Conservation (phyloP, 2,888 invertebrate species). For the Hipparchia semele region DNA sequence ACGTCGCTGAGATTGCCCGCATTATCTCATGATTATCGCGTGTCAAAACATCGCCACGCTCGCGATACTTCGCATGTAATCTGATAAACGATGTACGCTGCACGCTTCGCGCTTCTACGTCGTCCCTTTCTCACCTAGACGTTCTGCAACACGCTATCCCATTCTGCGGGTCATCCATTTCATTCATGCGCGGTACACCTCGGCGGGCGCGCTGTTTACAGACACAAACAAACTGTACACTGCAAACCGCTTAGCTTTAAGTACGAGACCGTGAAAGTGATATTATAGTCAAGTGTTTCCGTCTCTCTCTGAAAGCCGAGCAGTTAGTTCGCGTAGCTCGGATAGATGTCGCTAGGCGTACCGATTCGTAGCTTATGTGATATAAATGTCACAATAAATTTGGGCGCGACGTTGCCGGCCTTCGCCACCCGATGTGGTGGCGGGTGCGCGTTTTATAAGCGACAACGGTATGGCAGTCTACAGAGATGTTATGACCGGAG, state of each 20-base stretch:
- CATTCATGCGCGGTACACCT: slow-evolving; percentile 83
- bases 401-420: slow-evolving; percentile 81
- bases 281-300: slow-evolving; percentile 79
- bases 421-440: slow-evolving; percentile 77
- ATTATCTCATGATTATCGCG: slow-evolving; percentile 84
- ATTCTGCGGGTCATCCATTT: slow-evolving; percentile 75
- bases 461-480: slow-evolving; percentile 55
- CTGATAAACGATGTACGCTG: slow-evolving; percentile 84
- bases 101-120: slow-evolving; percentile 71
- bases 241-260: slow-evolving; percentile 83
- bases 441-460: slow-evolving; percentile 68
- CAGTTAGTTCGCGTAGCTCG: slow-evolving; percentile 50
- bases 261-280: slow-evolving; percentile 83
- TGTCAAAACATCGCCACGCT: slow-evolving; percentile 84
- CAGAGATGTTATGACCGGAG: slow-evolving; percentile 49
- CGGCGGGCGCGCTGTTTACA: slow-evolving; percentile 81
- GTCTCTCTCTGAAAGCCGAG: slow-evolving; percentile 75
- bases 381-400: slow-evolving; percentile 79
- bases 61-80: slow-evolving; percentile 84
- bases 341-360: slow-evolving; percentile 77
- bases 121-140: slow-evolving; percentile 55
- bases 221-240: slow-evolving; percentile 83
- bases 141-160: slow-evolving; percentile 53
- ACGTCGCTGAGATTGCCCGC: slow-evolving; percentile 79
- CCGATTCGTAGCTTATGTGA: slow-evolving; percentile 57